These are phyloP conservation scores for Cheirogaleus major DNA, from an alignment of 2,797 vertebrate species.

Conservation along the genomic window DNA sequence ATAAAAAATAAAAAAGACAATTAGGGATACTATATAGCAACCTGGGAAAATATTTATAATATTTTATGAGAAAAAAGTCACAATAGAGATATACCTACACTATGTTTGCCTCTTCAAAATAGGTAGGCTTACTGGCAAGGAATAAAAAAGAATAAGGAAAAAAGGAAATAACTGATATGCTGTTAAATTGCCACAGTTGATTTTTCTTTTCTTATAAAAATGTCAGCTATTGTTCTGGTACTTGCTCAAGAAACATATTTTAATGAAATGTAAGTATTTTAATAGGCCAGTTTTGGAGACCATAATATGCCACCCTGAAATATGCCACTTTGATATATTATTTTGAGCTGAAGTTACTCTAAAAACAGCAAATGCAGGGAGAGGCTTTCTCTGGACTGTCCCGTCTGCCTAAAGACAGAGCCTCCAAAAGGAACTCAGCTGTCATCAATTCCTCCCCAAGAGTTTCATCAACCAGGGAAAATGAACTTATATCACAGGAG, in stretches of 20 bases:
- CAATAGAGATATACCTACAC: background rate
- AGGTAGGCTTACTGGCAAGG: background rate
- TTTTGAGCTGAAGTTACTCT: background rate
- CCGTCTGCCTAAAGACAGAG: background rate
- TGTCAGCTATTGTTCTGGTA: background rate
- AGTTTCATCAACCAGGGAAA: background rate
- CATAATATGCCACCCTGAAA: background rate
- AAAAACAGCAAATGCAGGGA: background rate
- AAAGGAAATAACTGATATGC: background rate
- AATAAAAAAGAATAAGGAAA: background rate
- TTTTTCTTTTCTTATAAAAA: constrained; percentile 17
- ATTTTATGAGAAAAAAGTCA: constrained; percentile 1
- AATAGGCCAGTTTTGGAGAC: background rate
- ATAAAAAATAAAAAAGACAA: background rate
- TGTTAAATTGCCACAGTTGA: background rate
- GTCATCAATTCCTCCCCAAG: background rate
- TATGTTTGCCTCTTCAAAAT: background rate
- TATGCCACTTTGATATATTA: background rate
- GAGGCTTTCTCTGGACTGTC: background rate
- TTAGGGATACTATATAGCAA: background rate
- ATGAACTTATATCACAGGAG: background rate
- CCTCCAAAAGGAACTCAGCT: background rate
- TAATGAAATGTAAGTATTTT: background rate
- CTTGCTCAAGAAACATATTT: background rate
- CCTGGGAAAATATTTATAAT: background rate